These are phyloP conservation scores for Pegoplata infirma DNA, from an alignment of 2,888 invertebrate species.

Conservation along the genomic window DNA sequence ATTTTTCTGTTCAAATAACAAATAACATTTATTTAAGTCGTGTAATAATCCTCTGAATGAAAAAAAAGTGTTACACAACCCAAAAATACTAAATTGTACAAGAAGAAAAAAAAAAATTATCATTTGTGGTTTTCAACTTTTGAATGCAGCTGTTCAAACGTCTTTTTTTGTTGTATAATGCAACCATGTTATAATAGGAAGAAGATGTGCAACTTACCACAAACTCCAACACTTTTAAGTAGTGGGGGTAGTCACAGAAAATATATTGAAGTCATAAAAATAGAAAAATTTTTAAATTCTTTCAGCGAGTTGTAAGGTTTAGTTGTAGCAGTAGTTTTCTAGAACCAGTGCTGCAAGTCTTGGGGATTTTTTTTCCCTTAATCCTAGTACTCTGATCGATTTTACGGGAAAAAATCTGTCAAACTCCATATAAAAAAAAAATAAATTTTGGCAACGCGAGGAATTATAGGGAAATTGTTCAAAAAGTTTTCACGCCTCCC, in stretches of 20 bases:
- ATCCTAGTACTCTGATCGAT: too few species aligned
- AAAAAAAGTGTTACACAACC: slow-evolving; percentile 48
- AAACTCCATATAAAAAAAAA: too few species aligned
- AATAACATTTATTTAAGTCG: slow-evolving; percentile 44
- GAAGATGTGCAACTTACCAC: not conserved
- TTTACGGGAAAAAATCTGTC: too few species aligned
- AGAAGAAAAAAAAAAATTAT: slow-evolving; percentile 26
- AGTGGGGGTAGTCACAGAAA: not conserved
- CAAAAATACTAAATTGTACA: slow-evolving; percentile 11
- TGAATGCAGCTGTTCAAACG: slow-evolving; percentile 40
- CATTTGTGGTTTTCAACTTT: slow-evolving; percentile 34
- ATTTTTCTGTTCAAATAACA: slow-evolving; percentile 10
- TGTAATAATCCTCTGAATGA: slow-evolving; percentile 39
- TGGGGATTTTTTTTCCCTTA: too few species aligned
- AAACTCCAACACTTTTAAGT: not conserved
- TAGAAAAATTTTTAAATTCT: too few species aligned
- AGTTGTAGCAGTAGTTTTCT: too few species aligned
- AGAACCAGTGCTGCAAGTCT: too few species aligned
- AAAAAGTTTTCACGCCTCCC: too few species aligned
- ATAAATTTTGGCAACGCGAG: too few species aligned
- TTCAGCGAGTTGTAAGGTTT: too few species aligned
- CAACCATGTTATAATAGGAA: not conserved
- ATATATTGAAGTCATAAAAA: too few species aligned
- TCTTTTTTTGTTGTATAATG: slow-evolving; percentile 1
- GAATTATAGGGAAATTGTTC: too few species aligned